Evolutionary conservation across 2,113 vertebrate genomes (phyloP).

Genomic region (Recurvirostra avosetta): DNA sequence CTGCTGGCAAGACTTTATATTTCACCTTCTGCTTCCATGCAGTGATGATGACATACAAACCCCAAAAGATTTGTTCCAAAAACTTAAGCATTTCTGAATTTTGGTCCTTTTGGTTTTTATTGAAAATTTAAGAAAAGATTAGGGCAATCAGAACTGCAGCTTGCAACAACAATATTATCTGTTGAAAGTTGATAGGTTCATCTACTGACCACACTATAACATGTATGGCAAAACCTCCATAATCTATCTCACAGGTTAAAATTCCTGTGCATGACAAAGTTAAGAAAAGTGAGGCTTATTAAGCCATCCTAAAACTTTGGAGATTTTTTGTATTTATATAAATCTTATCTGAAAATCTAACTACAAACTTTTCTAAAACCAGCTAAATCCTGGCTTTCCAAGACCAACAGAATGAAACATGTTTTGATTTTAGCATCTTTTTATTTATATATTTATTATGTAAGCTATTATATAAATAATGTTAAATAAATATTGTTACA

Average conservation of each 20-base stretch:
- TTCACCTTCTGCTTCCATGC: background rate
- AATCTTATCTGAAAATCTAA: background rate
- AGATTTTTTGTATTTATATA: background rate
- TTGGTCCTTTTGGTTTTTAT: background rate
- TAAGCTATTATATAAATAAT: background rate
- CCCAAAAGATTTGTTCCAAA: background rate
- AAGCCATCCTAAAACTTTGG: background rate
- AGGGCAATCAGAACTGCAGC: background rate
- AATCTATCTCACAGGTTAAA: background rate
- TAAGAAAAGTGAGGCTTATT: background rate
- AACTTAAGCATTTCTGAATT: background rate
- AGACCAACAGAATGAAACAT: background rate
- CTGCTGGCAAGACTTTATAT: background rate
- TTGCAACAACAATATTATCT: background rate
- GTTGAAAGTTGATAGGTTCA: background rate
- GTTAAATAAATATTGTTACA: background rate
- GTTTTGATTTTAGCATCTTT: background rate
- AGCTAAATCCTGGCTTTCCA: background rate
- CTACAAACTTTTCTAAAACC: background rate
- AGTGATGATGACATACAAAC: background rate
- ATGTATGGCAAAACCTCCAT: background rate
- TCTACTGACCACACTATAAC: background rate
- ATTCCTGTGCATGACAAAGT: background rate
- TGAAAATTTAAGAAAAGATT: background rate
- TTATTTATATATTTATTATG: background rate